phyloP scores from a whole-genome alignment of 2,797 vertebrate genomes.

The Cynopterus sphinx region DNA sequence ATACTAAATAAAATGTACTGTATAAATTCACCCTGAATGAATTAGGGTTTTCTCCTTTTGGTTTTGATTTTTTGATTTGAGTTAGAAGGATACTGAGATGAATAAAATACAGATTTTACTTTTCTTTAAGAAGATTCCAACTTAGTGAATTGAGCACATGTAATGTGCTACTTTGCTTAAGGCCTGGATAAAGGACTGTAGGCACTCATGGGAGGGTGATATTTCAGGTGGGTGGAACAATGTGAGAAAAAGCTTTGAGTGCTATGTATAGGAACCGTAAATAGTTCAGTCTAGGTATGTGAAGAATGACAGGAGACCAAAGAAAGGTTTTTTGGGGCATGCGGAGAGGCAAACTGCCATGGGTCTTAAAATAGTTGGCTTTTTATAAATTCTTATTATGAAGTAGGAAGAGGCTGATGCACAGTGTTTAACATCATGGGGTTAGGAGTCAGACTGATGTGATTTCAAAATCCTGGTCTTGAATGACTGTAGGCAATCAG shows the following conservation, averaged over 20 bases:
- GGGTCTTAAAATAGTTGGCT: background rate
- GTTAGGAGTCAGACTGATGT: background rate
- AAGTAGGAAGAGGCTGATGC: background rate
- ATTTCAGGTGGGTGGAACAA: background rate
- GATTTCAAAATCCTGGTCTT: background rate
- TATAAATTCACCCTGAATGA: conserved; percentile 15
- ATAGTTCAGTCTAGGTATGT: background rate
- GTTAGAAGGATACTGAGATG: background rate
- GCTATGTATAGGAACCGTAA: background rate
- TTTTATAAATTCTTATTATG: background rate
- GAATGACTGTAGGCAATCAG: background rate
- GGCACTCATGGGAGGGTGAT: background rate
- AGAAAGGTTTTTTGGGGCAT: background rate
- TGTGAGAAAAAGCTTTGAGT: background rate
- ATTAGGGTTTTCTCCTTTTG: background rate
- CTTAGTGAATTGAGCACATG: background rate
- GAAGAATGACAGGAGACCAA: background rate
- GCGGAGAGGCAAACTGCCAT: background rate
- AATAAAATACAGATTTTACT: background rate
- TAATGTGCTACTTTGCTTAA: background rate
- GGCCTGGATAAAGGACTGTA: background rate
- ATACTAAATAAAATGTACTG: background rate
- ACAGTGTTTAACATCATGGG: background rate
- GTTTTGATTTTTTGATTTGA: background rate
- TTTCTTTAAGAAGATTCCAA: background rate